phyloP scores from a whole-genome alignment of 2,113 vertebrate species.

The Toxotes chatareus region DNA sequence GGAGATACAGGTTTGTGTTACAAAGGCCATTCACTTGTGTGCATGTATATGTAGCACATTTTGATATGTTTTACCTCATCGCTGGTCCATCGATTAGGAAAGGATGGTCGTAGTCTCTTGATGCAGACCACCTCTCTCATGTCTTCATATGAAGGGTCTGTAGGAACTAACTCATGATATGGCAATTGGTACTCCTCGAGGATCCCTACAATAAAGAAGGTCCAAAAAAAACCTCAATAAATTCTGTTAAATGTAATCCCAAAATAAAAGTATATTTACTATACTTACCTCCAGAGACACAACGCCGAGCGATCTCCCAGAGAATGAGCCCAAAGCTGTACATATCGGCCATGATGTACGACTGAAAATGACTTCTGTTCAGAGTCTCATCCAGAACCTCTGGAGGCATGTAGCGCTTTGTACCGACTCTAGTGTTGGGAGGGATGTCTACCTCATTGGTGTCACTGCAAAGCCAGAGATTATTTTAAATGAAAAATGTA shows the following conservation, averaged over 20 bases:
- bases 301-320: slow-evolving; percentile 95
- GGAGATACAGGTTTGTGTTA: slow-evolving; percentile 38
- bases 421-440: slow-evolving; percentile 95
- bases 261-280: background rate
- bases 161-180: slow-evolving; percentile 93
- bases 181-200: slow-evolving; percentile 97
- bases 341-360: slow-evolving; percentile 99
- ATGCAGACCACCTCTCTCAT: slow-evolving; percentile 97
- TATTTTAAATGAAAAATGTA: background rate
- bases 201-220: slow-evolving; percentile 84
- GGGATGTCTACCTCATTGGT: slow-evolving; percentile 98
- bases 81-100: slow-evolving; percentile 96
- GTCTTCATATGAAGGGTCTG: slow-evolving; percentile 96
- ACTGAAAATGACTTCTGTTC: slow-evolving; percentile 95
- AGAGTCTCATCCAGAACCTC: slow-evolving; percentile 97
- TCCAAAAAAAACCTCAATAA: background rate
- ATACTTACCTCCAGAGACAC: slow-evolving; percentile 92
- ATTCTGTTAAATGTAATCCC: background rate
- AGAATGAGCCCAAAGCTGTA: slow-evolving; percentile 98
- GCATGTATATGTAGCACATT: background rate
- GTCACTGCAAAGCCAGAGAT: slow-evolving; percentile 83
- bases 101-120: slow-evolving; percentile 92
- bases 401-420: slow-evolving; percentile 98
- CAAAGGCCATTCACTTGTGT: background rate
- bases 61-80: slow-evolving; percentile 88